phyloP scores from a whole-genome alignment of 1,140 invertebrate species.

The Ephestia elutella region DNA sequence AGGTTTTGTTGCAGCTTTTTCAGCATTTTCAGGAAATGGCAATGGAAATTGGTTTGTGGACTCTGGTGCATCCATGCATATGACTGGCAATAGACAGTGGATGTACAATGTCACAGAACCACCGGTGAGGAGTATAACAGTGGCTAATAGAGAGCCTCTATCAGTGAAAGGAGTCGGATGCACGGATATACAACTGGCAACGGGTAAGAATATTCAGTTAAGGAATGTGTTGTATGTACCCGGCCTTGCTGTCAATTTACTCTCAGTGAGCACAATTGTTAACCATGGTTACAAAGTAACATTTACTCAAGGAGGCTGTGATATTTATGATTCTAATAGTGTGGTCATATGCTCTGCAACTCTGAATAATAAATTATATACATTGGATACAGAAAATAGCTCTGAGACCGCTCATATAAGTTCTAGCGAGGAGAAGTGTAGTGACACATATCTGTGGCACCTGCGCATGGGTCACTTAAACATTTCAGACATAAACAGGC shows the following conservation, averaged over 20 bases:
- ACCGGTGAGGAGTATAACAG: constrained; percentile 23
- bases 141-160: constrained; percentile 25
- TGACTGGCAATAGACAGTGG: constrained; percentile 28
- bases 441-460: no score
- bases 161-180: constrained; percentile 22
- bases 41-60: constrained; percentile 23
- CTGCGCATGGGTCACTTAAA: no score
- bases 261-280: constrained; percentile 35
- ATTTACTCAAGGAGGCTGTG: constrained; percentile 30
- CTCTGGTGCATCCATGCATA: constrained; percentile 30
- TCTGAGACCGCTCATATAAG: no score
- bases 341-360: constrained; percentile 25
- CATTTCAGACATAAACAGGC: no score
- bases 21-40: constrained; percentile 19
- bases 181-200: constrained; percentile 16
- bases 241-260: constrained; percentile 26
- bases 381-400: no score
- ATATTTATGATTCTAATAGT: constrained; percentile 26
- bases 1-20: constrained; percentile 28
- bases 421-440: no score
- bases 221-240: constrained; percentile 34
- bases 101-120: constrained; percentile 17
- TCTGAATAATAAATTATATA: constrained; percentile 24
- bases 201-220: constrained; percentile 25
- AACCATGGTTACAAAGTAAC: constrained; percentile 28